These are phyloP conservation scores for Equus przewalskii DNA, from an alignment of 2,113 vertebrate genomes.

Conservation along the genomic window DNA sequence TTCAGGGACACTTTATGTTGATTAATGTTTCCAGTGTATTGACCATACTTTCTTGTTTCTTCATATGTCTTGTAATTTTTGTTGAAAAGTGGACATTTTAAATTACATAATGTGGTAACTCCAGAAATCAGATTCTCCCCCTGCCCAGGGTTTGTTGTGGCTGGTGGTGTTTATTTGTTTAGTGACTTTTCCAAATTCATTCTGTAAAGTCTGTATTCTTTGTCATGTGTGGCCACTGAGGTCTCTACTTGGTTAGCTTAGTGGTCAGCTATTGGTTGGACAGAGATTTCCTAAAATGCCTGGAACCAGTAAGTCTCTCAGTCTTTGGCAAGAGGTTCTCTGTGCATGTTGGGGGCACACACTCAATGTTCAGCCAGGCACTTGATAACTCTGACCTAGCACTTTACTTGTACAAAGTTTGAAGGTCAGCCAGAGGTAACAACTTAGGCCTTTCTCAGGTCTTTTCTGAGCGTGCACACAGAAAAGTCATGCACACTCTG, in stretches of 20 bases:
- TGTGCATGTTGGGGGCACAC: background rate
- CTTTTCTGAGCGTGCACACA: background rate
- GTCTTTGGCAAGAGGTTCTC: constrained; percentile 45
- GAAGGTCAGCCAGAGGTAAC: constrained; percentile 36
- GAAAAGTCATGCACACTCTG: background rate
- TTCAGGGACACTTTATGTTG: background rate
- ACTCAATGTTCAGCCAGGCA: background rate
- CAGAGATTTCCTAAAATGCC: background rate
- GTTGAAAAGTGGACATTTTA: constrained; percentile 37
- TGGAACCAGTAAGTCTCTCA: constrained; percentile 24
- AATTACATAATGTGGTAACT: background rate
- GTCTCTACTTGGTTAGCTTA: constrained; percentile 43
- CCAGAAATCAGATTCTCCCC: background rate
- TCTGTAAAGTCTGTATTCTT: constrained; percentile 44
- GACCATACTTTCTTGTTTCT: constrained; percentile 20
- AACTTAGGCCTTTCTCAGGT: background rate
- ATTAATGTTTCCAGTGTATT: background rate
- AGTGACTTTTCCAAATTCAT: constrained; percentile 32
- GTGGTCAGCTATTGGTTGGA: background rate
- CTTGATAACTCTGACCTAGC: constrained; percentile 16
- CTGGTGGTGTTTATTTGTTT: constrained; percentile 14
- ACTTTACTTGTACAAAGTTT: constrained; percentile 9
- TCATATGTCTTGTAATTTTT: constrained; percentile 38
- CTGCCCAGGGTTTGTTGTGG: background rate
- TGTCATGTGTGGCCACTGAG: constrained; percentile 39